These are phyloP conservation scores for Leguminivora glycinivorella DNA, from an alignment of 1,140 invertebrate species.

Conservation along the genomic window DNA sequence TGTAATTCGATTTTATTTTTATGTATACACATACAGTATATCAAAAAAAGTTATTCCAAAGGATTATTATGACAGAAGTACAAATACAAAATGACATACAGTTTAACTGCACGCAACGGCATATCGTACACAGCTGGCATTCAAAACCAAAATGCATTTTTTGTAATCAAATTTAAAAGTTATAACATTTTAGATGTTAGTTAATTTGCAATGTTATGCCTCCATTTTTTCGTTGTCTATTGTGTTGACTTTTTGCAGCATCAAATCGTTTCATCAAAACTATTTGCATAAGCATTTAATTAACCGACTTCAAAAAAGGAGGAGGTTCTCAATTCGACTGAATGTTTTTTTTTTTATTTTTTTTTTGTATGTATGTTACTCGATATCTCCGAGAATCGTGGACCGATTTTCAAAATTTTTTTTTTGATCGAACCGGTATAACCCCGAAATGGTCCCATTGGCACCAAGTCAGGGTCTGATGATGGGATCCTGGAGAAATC, in stretches of 20 bases:
- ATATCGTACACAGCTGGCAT: not conserved
- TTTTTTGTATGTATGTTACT: too few relatives aligned
- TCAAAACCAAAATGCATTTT: not conserved
- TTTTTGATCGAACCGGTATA: too few relatives aligned
- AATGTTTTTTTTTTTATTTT: too few relatives aligned
- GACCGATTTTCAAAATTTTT: too few relatives aligned
- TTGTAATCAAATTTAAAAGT: not conserved
- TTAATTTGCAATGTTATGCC: not conserved
- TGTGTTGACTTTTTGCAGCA: not conserved
- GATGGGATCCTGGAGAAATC: too few relatives aligned
- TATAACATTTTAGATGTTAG: not conserved
- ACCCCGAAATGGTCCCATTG: too few relatives aligned
- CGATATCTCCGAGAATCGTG: too few relatives aligned
- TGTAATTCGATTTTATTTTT: too few relatives aligned
- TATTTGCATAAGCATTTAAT: slow-evolving; percentile 27
- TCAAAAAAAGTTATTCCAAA: not conserved
- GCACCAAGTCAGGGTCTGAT: too few relatives aligned
- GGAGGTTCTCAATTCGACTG: too few relatives aligned
- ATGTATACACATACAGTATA: too few relatives aligned
- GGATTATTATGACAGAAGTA: not conserved
- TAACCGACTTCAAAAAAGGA: too few relatives aligned
- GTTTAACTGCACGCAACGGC: not conserved
- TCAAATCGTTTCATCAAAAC: slow-evolving; percentile 13
- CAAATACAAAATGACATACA: not conserved
- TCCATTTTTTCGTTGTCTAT: not conserved